Base-by-base conservation (phyloP, 2,113 vertebrate species). In the Hemibagrus wyckioides region DNA sequence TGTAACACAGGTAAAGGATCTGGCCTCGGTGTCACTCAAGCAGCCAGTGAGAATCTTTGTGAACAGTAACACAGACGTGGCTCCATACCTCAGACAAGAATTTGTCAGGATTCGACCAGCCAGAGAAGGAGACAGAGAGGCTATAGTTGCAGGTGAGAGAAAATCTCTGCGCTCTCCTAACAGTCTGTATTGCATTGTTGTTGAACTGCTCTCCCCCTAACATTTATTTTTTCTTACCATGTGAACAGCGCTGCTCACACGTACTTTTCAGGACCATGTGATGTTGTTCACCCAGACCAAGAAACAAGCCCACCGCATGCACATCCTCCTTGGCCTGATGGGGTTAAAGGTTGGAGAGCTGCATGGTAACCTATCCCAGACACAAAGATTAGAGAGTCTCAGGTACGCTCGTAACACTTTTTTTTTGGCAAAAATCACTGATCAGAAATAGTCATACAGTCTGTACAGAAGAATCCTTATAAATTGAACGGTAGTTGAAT, bases 231-330 rank as follows among this genome's bases (percentile, higher is more conserved):
- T n/a, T 48, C 10, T 4, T 33, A 2, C 33, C 1, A 2, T 54
- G 85, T 87, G 23, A 52, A 6, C 80, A 99, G 98, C 98, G 73
- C 94, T 99, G 28, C 94, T 99, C 90, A 99, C 97, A 0, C 95
- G 98, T 84, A 99, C 97, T 0, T 99, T 99, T 93, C 96, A 95
- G 9, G 98, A 99, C 80, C 98, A 99, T 0, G 97, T 99, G 91
- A 99, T 99, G 98, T 88, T 98, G 6, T 99, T 99, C 94, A 99
- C 96, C 13, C 98, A 99, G 95, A 99, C 98, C 11, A 97, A 99
- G 94, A 99, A 99, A 89, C 98, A 99, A 90, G 98, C 98, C 21
- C 98, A 99, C 85, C 96, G 98, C 67, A 96, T 99, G 94, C 98
- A 99, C 93, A 99, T 99, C 91, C 93, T 99, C 0, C 93, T 99